Conservation (phyloP, 2,113 vertebrate species). For the Antechinus flavipes region DNA sequence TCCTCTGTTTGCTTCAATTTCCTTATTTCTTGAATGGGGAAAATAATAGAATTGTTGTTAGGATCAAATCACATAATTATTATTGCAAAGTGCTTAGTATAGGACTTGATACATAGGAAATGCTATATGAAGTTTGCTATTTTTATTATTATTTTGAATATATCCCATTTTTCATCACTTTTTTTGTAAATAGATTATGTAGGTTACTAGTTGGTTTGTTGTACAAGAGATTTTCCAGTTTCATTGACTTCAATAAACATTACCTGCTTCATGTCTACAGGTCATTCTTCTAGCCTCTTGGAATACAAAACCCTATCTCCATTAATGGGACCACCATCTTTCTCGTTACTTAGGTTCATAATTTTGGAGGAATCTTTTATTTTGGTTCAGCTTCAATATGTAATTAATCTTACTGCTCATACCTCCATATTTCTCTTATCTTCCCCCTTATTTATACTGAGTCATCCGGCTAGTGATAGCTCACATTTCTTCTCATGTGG, state of each 20-base stretch:
- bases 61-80: too few species aligned
- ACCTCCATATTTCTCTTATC: neutral
- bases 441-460: neutral
- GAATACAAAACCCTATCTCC: too few species aligned
- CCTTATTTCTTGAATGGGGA: too few species aligned
- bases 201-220: neutral
- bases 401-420: neutral
- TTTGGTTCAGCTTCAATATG: neutral
- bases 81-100: neutral
- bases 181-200: neutral
- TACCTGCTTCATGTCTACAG: neutral
- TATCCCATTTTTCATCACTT: neutral
- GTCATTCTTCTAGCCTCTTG: too few species aligned
- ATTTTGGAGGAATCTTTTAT: neutral
- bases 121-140: neutral
- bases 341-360: too few species aligned
- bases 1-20: too few species aligned
- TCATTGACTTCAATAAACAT: neutral
- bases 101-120: neutral
- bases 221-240: neutral
- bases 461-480: neutral
- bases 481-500: neutral
- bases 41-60: too few species aligned
- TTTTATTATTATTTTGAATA: neutral
- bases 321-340: too few species aligned